Evolutionary conservation across 1,140 invertebrate genomes (phyloP).

Genomic region (Archivesica marissinica): DNA sequence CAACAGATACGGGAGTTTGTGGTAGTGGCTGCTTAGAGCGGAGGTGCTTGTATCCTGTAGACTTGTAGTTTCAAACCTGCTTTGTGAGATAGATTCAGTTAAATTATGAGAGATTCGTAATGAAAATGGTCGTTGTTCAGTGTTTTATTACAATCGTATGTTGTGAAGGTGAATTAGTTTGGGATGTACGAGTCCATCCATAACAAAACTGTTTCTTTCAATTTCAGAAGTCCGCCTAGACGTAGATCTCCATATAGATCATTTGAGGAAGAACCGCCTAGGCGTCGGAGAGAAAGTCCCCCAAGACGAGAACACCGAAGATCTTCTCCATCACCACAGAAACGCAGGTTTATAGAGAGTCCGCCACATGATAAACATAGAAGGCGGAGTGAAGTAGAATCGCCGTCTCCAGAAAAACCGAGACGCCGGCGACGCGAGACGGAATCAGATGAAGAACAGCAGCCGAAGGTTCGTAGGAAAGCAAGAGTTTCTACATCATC

Average conservation of each 20-base stretch:
- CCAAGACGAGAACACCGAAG: constrained; percentile 2
- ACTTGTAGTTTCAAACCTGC: too few relatives aligned
- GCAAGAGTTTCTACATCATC: neutral
- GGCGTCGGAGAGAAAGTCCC: constrained; percentile 8
- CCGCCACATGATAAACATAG: neutral
- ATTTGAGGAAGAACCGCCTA: constrained; percentile 20
- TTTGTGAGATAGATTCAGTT: too few relatives aligned
- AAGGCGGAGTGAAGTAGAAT: neutral
- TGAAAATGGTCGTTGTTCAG: too few relatives aligned
- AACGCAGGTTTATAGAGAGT: constrained; percentile 2
- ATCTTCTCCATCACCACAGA: constrained; percentile 7
- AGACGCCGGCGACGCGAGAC: neutral
- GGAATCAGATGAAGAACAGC: neutral
- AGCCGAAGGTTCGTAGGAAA: neutral
- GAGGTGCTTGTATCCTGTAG: too few relatives aligned
- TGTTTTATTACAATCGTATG: neutral
- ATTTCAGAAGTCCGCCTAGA: constrained; percentile 45
- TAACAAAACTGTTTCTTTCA: neutral
- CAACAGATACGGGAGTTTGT: too few relatives aligned
- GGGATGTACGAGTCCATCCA: neutral
- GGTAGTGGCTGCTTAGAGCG: too few relatives aligned
- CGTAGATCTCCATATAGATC: constrained; percentile 24
- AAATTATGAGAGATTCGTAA: too few relatives aligned
- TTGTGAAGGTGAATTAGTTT: neutral
- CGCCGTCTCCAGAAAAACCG: constrained; percentile 20